Conservation (phyloP, 2,797 vertebrate species). For the Ptychadena robeensis region DNA sequence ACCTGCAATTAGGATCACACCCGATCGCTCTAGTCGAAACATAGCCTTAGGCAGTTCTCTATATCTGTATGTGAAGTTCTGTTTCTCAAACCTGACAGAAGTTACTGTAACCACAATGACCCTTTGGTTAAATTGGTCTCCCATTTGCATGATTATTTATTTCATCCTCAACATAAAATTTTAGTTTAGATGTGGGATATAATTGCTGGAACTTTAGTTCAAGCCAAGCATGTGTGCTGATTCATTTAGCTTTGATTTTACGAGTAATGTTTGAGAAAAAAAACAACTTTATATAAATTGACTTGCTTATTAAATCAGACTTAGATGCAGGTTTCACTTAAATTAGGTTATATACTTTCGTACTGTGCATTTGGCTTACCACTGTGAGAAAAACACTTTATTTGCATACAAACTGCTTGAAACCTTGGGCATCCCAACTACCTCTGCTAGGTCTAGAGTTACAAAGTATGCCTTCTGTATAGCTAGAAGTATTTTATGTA, state of each 20-base stretch:
- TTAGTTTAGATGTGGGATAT: too few relatives aligned
- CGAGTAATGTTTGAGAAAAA: conserved; percentile 10
- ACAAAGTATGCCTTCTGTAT: conserved; percentile 3
- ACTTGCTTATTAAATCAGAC: conserved; percentile 30
- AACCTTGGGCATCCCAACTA: background rate
- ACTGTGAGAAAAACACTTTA: conserved; percentile 25
- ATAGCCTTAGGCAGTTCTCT: too few relatives aligned
- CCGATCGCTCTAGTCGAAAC: too few relatives aligned
- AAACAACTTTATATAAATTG: background rate
- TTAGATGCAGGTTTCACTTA: conserved; percentile 30
- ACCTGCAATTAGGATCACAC: too few relatives aligned
- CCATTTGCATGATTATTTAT: too few relatives aligned
- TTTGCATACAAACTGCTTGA: conserved; percentile 46
- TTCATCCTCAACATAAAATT: too few relatives aligned
- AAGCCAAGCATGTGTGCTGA: too few relatives aligned
- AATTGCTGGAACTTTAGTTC: too few relatives aligned
- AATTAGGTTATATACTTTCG: conserved; percentile 36
- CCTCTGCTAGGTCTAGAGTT: background rate
- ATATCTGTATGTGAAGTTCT: too few relatives aligned
- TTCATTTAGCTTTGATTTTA: conserved; percentile 4
- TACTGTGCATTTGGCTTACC: conserved; percentile 30
- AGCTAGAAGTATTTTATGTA: background rate
- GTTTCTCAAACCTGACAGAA: too few relatives aligned
- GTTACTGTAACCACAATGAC: too few relatives aligned
- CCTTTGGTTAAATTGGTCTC: too few relatives aligned